Evolutionary conservation across 1,140 invertebrate genomes (phyloP).

Genomic region (Orchesella cincta): DNA sequence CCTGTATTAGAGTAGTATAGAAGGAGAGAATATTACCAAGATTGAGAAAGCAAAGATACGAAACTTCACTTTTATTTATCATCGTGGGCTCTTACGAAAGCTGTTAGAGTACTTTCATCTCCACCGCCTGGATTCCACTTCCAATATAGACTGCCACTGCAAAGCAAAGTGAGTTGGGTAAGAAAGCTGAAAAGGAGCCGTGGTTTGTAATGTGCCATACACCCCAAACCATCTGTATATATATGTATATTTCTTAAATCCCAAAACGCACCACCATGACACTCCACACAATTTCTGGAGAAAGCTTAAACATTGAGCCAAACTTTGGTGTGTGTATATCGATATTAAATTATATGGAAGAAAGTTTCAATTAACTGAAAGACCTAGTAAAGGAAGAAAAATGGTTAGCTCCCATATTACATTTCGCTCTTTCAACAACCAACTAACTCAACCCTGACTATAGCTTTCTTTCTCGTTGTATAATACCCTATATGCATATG

Average conservation of each 20-base stretch:
- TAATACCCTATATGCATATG: background rate
- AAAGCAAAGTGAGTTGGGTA: constrained; percentile 5
- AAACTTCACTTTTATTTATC: constrained; percentile 18
- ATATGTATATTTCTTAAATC: background rate
- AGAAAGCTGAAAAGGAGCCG: background rate
- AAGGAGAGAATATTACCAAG: background rate
- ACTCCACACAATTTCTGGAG: background rate
- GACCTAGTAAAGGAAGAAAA: background rate
- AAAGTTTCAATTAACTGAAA: constrained; percentile 25
- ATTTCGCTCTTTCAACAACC: too few species aligned
- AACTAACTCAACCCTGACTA: too few species aligned
- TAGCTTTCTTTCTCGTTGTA: background rate
- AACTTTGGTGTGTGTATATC: background rate
- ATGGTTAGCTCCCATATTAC: background rate
- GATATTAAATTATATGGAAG: constrained; percentile 20
- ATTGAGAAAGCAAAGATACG: background rate
- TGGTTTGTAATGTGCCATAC: too few species aligned
- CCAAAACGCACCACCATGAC: background rate
- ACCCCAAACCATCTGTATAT: too few species aligned
- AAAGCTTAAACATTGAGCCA: background rate
- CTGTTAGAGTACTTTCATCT: background rate
- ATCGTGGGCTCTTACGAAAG: background rate
- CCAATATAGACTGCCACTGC: background rate
- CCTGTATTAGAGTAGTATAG: too few species aligned
- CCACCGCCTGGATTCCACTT: background rate